Base-by-base conservation (phyloP, 2,888 invertebrate species). In the Phyllotreta cruciferae region DNA sequence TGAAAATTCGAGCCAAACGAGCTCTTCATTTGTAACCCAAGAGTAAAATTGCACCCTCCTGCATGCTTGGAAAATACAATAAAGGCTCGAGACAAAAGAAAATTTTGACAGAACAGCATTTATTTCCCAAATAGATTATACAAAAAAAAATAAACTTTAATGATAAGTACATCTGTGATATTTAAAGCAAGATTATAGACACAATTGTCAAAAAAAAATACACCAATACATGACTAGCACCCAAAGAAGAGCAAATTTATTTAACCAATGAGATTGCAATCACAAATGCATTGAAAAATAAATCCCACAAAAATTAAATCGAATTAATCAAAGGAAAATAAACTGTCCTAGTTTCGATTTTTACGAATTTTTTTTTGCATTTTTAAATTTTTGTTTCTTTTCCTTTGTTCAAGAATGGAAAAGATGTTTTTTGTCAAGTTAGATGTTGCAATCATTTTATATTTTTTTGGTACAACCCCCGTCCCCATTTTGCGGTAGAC, bases 351-450 rank as follows among this genome's bases (percentile, higher is more conserved):
- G 72, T 77, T 77, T 73, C 69, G 47, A 66, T 65, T 79, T 80
- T 80, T 79, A 73, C 79, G 73, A 73, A 78, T 80, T 81, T 80
- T 56, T 80, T 81, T 79, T 73, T 73, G 10, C 10, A n/a, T 73
- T 75, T 75, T 69, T 69, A 73, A 68, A 71, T 66, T 70, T 69
- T 71, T 74, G 74, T 72, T 69, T 72, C 69, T 66, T 73, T 72
- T 69, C 73, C 68, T 68, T 70, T 71, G 71, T 66, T 72, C 73
- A 74, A 73, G 58, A 97, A 82, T 69, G 74, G 77, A 75, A 78
- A 78, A 71, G 70, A n/a, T 14, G 8, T 47, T 44, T 70, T 72
- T 71, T 62, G 37, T 45, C 58, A 77, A 78, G 79, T 80, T 80
- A 79, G 78, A 76, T 78, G 79, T 80, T 81, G 76, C 78, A 78